These are phyloP conservation scores for Hippopotamus amphibius DNA, from an alignment of 2,113 vertebrate species.

Conservation along the genomic window DNA sequence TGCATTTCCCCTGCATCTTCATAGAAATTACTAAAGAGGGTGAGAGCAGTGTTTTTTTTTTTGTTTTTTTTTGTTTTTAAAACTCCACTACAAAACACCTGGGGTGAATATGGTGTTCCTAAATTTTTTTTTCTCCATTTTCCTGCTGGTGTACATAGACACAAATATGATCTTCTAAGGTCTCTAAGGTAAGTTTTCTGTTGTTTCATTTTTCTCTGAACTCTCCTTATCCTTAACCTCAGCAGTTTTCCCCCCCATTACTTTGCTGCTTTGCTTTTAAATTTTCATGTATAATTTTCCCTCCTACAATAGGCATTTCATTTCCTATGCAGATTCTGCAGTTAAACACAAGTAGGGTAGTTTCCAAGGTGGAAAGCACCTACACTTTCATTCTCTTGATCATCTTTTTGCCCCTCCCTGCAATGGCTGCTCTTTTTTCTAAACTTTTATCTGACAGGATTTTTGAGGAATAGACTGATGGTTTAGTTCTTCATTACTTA, in stretches of 20 bases:
- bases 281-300: neutral
- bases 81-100: neutral
- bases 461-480: conserved; percentile 9
- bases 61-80: neutral
- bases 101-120: neutral
- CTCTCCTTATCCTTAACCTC: neutral
- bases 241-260: neutral
- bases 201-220: neutral
- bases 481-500: neutral
- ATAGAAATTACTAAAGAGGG: neutral
- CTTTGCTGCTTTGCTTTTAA: neutral
- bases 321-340: conserved; percentile 36
- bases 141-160: neutral
- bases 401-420: neutral
- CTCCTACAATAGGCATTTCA: neutral
- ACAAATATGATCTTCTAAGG: neutral
- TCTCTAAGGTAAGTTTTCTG: neutral
- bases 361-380: conserved; percentile 52
- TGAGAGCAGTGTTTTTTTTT: neutral
- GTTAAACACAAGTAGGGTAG: neutral
- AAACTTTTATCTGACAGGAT: neutral
- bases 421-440: neutral
- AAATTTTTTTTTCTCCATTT: neutral
- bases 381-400: neutral
- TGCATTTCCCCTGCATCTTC: neutral